A percentile compares a stretch with the other conserved stretches of the same genome.
Evolutionary conservation across 2,113 vertebrate genomes (phyloP).

Genomic region (Hemibagrus wyckioides): DNA sequence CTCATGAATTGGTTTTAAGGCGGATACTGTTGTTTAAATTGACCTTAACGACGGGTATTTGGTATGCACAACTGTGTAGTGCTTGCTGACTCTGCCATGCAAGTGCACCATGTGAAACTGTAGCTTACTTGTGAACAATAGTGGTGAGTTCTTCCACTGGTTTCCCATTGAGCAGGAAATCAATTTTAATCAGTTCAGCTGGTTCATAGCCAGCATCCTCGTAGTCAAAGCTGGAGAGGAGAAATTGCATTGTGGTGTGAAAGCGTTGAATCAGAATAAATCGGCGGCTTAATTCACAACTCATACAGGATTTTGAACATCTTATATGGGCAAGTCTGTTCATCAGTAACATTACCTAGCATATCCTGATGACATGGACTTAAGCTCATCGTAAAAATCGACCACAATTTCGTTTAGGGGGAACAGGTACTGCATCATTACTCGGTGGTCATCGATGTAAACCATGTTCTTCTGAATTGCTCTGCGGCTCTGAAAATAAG

Average conservation of each 20-base stretch:
- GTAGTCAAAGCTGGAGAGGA: constrained; percentile 88
- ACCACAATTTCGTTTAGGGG: constrained; percentile 95
- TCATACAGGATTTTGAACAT: neutral
- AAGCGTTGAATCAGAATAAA: neutral
- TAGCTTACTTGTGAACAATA: constrained; percentile 82
- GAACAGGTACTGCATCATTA: constrained; percentile 92
- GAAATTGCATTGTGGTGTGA: constrained; percentile 8
- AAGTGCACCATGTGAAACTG: neutral
- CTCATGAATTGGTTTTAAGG: neutral
- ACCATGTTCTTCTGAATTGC: constrained; percentile 88
- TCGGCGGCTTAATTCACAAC: neutral
- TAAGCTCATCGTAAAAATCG: constrained; percentile 95
- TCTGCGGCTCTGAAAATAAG: constrained; percentile 76
- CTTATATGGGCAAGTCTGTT: neutral
- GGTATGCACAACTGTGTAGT: neutral
- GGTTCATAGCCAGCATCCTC: constrained; percentile 90
- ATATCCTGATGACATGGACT: constrained; percentile 94
- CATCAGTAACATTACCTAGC: constrained; percentile 80
- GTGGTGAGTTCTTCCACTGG: constrained; percentile 88
- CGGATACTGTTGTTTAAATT: neutral
- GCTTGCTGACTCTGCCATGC: neutral
- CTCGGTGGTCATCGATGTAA: constrained; percentile 89
- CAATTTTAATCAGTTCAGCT: constrained; percentile 91
- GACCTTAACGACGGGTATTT: neutral
- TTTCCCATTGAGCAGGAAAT: constrained; percentile 89